Conservation (phyloP, 2,888 invertebrate species). For the Drosophila suboccidentalis region DNA sequence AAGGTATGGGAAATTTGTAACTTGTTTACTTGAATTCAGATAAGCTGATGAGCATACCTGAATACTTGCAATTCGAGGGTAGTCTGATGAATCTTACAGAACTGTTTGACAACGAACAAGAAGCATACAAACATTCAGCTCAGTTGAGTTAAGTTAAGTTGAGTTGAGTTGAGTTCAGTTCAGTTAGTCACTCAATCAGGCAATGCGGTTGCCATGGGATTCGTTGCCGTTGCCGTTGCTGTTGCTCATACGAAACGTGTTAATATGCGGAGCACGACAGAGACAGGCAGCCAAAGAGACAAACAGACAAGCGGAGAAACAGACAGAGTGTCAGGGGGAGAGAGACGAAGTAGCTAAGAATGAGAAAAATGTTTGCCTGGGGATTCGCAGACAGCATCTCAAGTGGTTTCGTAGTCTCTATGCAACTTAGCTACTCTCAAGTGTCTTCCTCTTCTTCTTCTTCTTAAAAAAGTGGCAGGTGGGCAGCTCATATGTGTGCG, state of each 20-base stretch:
- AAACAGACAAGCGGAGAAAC: neutral
- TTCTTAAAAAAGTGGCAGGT: constrained; percentile 19
- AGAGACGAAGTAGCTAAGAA: constrained; percentile 1
- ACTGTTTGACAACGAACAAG: constrained; percentile 12
- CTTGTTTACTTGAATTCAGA: neutral
- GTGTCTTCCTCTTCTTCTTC: constrained; percentile 5
- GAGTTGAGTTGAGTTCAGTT: constrained; percentile 13
- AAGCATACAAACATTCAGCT: neutral
- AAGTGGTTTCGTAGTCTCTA: constrained; percentile 73
- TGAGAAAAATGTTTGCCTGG: constrained; percentile 27
- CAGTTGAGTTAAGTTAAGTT: constrained; percentile 15
- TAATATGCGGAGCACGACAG: constrained; percentile 67
- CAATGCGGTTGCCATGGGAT: constrained; percentile 79
- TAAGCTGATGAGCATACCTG: neutral
- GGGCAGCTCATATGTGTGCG: constrained; percentile 16
- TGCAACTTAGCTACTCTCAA: constrained; percentile 54
- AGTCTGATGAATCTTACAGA: constrained; percentile 13
- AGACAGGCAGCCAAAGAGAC: neutral
- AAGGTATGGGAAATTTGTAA: neutral
- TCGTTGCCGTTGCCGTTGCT: constrained; percentile 7
- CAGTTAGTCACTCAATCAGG: constrained; percentile 44
- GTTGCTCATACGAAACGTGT: constrained; percentile 68
- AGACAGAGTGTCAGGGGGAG: neutral
- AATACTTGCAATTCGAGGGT: neutral
- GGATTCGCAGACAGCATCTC: constrained; percentile 69